phyloP scores from a whole-genome alignment of 2,113 vertebrate genomes.

The Neolamprologus caudopunctatus region DNA sequence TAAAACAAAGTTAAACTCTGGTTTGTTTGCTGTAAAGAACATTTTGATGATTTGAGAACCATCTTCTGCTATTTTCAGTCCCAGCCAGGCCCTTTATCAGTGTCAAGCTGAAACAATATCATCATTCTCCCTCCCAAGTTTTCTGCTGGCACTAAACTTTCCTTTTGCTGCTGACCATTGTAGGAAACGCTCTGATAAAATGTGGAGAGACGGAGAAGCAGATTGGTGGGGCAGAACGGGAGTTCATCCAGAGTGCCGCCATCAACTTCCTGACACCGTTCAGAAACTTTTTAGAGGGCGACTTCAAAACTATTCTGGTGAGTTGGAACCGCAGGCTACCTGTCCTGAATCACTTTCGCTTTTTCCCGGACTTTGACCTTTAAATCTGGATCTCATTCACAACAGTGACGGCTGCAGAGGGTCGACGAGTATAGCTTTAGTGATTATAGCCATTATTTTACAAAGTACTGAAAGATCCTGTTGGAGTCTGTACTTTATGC shows the following conservation, averaged over 20 bases:
- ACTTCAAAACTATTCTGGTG: conserved; percentile 98
- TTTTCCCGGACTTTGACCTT: not conserved
- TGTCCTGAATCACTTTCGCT: not conserved
- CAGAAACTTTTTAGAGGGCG: conserved; percentile 95
- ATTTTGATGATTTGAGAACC: not conserved
- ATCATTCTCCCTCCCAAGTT: not conserved
- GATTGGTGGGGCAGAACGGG: conserved; percentile 90
- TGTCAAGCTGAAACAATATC: not conserved
- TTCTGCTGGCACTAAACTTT: not conserved
- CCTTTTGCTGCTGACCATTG: conserved; percentile 19
- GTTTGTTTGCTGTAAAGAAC: not conserved
- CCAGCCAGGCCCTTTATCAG: not conserved
- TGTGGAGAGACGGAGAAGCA: conserved; percentile 95
- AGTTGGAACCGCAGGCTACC: conserved; percentile 48
- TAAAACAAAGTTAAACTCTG: not conserved
- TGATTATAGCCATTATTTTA: not conserved
- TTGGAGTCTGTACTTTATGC: not conserved
- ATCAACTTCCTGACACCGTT: conserved; percentile 97
- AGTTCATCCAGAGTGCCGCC: conserved; percentile 89
- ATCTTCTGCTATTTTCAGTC: not conserved
- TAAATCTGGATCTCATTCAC: not conserved
- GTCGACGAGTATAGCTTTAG: not conserved
- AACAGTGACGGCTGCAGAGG: not conserved
- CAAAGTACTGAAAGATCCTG: not conserved
- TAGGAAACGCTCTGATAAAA: conserved; percentile 95